Conservation (phyloP, 2,888 invertebrate genomes). For the Calameuta filiformis region DNA sequence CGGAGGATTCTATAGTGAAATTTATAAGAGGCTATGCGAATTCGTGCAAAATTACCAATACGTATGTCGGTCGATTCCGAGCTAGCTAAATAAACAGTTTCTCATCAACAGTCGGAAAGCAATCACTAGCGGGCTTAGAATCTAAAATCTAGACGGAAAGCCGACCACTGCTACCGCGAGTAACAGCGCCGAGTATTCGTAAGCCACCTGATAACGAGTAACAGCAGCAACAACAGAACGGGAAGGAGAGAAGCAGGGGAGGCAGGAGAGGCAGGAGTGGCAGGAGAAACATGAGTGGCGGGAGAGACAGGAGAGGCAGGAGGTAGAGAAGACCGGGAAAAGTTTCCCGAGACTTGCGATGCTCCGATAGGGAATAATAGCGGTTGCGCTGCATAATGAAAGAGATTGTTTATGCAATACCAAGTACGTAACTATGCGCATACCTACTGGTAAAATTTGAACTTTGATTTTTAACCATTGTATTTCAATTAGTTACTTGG, state of each 20-base stretch:
- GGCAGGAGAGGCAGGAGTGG: no score
- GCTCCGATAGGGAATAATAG: conserved; percentile 49
- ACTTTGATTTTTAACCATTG: neutral
- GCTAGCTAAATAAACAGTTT: no score
- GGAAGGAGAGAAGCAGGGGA: no score
- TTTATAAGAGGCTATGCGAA: neutral
- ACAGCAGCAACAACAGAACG: neutral
- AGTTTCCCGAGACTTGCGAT: conserved; percentile 43
- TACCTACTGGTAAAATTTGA: neutral
- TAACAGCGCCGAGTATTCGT: neutral
- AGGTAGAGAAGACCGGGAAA: conserved; percentile 17
- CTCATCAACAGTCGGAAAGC: no score
- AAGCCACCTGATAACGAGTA: neutral
- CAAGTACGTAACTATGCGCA: neutral
- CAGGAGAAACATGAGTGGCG: no score
- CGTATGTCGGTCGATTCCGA: neutral
- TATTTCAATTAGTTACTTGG: neutral
- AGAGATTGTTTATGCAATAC: neutral
- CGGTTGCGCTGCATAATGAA: neutral
- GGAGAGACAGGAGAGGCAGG: no score
- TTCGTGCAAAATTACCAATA: neutral
- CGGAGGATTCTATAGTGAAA: neutral
- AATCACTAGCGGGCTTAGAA: neutral
- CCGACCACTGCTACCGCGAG: neutral
- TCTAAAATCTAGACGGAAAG: neutral